A percentile compares a stretch with the other conserved stretches of the same genome.
These are phyloP conservation scores for Porites australiensis DNA, from an alignment of 64 coral and sea anemone genomes.

Conservation along the genomic window DNA sequence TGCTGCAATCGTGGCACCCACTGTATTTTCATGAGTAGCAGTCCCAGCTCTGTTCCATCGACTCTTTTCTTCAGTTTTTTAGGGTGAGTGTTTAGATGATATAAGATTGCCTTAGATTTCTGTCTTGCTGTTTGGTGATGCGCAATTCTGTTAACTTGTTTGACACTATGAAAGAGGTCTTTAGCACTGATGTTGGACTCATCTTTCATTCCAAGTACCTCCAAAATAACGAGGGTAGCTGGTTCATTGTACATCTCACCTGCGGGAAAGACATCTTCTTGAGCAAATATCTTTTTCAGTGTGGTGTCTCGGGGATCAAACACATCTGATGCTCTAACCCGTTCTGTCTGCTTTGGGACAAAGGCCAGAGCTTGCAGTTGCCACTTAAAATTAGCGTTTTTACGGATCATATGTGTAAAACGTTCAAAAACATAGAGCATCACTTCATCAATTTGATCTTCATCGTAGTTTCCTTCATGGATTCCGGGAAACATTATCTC, in stretches of 20 bases:
- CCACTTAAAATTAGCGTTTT: slow-evolving; percentile 10
- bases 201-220: slow-evolving; percentile 44
- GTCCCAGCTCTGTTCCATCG: background rate
- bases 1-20: slow-evolving; percentile 52
- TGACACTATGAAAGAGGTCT: slow-evolving; percentile 62
- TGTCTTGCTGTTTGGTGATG: slow-evolving; percentile 5
- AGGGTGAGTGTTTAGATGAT: slow-evolving; percentile 20
- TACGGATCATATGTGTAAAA: slow-evolving; percentile 6
- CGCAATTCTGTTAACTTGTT: slow-evolving; percentile 19
- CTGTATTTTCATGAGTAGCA: background rate
- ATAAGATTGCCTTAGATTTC: slow-evolving; percentile 60
- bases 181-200: slow-evolving; percentile 16
- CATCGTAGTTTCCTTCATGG: slow-evolving; percentile 4
- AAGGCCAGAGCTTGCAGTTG: background rate
- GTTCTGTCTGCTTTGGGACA: background rate
- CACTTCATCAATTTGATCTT: slow-evolving; percentile 42
- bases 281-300: slow-evolving; percentile 3
- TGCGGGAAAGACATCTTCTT: slow-evolving; percentile 30
- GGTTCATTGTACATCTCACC: background rate
- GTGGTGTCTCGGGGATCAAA: slow-evolving; percentile 8
- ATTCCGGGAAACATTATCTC: slow-evolving; percentile 40
- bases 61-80: background rate
- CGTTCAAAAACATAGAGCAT: slow-evolving; percentile 60
- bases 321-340: background rate
- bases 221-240: background rate